Evolutionary conservation across 1,140 invertebrate species (phyloP), one percentile per base, ranked within the genome.

Genomic region (Yoshiicerus persimilis): DNA sequence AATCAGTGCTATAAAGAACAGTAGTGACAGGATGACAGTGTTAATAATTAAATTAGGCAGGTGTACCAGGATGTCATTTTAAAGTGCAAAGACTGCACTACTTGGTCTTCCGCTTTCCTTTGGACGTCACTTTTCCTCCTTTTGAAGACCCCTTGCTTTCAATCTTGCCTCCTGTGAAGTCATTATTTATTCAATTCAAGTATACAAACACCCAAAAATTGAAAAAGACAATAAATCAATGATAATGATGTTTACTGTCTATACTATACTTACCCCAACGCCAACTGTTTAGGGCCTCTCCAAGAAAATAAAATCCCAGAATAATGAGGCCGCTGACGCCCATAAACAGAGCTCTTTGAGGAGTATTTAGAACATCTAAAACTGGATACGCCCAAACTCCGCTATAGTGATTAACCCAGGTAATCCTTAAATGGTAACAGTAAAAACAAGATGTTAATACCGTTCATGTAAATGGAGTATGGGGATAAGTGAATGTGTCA

Each of bases 341-440:
- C 91, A 97, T 96, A 92, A 98, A 98, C 1, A 95, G 91, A 77
- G 95, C 93, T 91, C 96, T 94, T 86, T 95, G 91, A 1, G 95
- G 94, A 90, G 94, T 93, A 88, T 95, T 95, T 20, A 98, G 92
- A 0, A 97, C 95, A 77, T 95, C 94, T 88, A 98, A 93, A 39
- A 98, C 93, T 0, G 97, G 97, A 92, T 98, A 98, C 0, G 98
- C 97, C 97, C 97, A 98, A 47, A 95, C 92, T 34, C 95, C 95
- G 38, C 95, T 95, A 87, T 95, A 94, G 89, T 94, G 93, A 91
- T 96, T 95, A 66, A 97, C 95, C 39, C 96, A 92, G 91, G 96
- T 95, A 84, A 96, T 93, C 96, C 94, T 94, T 91, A 27, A 93
- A 92, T 23, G 23, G 13, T 25, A 88, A 86, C 16, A 34, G n/a